phyloP scores from a whole-genome alignment of 2,113 vertebrate species.

The Cinclus mexicanus region DNA sequence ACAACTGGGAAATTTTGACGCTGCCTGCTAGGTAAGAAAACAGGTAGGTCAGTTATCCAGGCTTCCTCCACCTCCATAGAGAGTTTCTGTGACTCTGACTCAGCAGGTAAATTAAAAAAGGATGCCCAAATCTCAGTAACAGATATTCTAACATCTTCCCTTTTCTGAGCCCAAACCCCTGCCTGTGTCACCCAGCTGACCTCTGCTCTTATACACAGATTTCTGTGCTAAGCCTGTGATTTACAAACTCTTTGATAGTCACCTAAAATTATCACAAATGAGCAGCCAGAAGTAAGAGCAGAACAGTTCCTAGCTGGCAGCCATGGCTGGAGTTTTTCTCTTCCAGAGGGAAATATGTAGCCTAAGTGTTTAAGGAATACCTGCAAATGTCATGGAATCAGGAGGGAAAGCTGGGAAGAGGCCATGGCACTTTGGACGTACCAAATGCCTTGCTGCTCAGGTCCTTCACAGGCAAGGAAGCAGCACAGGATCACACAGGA shows the following conservation, averaged over 20 bases:
- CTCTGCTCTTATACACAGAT: neutral
- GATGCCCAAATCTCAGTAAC: neutral
- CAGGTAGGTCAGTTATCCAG: neutral
- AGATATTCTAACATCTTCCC: neutral
- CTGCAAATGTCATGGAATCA: neutral
- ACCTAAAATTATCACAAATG: neutral
- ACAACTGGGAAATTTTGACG: neutral
- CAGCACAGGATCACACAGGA: neutral
- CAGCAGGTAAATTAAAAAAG: neutral
- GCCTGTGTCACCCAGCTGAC: neutral
- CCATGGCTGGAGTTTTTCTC: neutral
- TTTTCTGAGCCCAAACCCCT: neutral
- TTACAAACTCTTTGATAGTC: neutral
- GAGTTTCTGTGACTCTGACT: neutral
- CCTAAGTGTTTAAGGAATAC: neutral
- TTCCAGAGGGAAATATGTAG: neutral
- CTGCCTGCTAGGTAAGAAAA: neutral
- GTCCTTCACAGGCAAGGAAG: neutral
- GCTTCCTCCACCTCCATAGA: neutral
- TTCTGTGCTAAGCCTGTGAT: neutral
- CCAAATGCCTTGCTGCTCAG: neutral
- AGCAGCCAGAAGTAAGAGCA: neutral
- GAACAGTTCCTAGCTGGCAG: neutral
- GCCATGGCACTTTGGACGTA: neutral
- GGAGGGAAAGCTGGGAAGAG: neutral